Base-by-base conservation (phyloP, 2,113 vertebrate genomes). In the Bambusicola thoracicus region DNA sequence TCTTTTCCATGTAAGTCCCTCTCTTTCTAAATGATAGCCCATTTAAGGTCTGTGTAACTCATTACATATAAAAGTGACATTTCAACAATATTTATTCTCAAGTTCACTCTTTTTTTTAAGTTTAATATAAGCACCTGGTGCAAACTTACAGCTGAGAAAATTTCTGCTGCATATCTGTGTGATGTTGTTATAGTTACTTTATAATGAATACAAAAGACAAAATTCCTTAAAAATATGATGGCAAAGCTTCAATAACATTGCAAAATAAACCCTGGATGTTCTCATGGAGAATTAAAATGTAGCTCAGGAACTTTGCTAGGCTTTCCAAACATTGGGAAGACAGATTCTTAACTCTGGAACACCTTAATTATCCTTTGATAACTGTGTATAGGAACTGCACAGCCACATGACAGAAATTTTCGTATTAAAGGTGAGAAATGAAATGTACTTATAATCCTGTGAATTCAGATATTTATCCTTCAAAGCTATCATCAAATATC, bases 31-130 rank as follows among this genome's bases (percentile, higher is more conserved):
- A 81, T 41, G 19, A 34, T 87, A 70, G 18, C 8, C 38, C 63
- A 81, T 93, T 96, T 91, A 96, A 94, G 85, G 63, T 38, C 48
- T 36, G 36, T 77, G 6, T 34, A 87, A 49, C 19, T 18, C 18
- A 62, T 49, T 20, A 12, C 68, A 92, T 76, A 49, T 34, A 77
- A 77, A 56, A 61, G 6, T 85, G 69, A 53, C 36, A 73, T 94
- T 94, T 74, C 58, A 78, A 76, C 14, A 83, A 15, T 77, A 83
- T 88, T 81, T 93, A 62, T 87, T 89, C 69, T 96, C 30, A 58
- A 29, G 12, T 40, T 93, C 74, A 34, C 36, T 89, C 24, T 62
- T 81, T 85, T 85, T 66, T 22, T 44, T 48, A 19, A 78, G 16
- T 90, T 89, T 81, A 43, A 17, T 69, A 51, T 73, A 82, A 76